Conservation (phyloP, 2,797 vertebrate genomes). For the Dicrostonyx torquatus region DNA sequence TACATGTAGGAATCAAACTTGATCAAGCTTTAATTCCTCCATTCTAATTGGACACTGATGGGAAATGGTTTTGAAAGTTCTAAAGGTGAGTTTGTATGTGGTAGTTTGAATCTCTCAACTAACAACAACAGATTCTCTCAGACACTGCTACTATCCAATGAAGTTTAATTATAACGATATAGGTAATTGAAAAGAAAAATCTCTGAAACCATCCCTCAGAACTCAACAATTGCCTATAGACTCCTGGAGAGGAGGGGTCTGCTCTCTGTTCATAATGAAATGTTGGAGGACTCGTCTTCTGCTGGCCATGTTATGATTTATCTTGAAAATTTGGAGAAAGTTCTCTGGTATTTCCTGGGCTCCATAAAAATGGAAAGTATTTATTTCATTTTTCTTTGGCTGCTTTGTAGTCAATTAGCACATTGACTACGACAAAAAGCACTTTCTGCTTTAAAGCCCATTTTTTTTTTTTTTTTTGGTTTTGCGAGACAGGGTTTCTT, state of each 20-base stretch:
- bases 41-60: background rate
- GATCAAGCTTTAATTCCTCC: too few species aligned
- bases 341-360: background rate
- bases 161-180: background rate
- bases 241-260: rapidly evolving
- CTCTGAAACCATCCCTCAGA: background rate
- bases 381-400: background rate
- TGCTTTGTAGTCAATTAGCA: background rate
- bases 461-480: background rate
- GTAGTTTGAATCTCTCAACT: background rate
- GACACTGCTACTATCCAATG: background rate
- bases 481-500: too few species aligned
- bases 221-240: background rate
- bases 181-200: background rate
- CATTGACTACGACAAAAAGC: background rate
- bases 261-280: background rate
- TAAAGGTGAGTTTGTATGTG: background rate
- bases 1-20: too few species aligned
- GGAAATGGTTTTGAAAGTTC: background rate
- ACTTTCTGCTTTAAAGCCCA: background rate
- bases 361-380: background rate
- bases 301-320: background rate
- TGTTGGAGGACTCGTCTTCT: background rate
- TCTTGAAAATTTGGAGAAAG: background rate
- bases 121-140: background rate